phyloP scores from a whole-genome alignment of 2,888 invertebrate species.

The Orthonychiurus folsomi region DNA sequence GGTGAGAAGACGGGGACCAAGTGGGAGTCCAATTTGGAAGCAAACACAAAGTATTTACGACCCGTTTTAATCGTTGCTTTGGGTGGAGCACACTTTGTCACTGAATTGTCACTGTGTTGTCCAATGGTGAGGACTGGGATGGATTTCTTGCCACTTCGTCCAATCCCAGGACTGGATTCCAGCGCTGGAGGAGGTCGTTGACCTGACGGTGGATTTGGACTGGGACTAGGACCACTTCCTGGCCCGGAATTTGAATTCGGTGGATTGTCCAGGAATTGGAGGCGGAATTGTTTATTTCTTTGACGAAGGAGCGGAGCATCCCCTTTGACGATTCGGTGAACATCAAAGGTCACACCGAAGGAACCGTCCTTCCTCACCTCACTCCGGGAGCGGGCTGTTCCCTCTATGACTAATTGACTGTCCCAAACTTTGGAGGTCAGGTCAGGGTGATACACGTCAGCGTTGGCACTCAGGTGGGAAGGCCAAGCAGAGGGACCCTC shows the following conservation, averaged over 20 bases:
- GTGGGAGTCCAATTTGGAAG: constrained; percentile 38
- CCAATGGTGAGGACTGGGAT: neutral
- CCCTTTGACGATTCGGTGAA: constrained; percentile 38
- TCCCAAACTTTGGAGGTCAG: constrained; percentile 39
- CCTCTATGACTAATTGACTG: constrained; percentile 37
- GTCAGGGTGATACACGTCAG: constrained; percentile 28
- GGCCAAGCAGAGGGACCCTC: constrained; percentile 36
- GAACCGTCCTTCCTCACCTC: constrained; percentile 39
- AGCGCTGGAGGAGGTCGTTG: neutral
- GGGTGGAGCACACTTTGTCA: constrained; percentile 18
- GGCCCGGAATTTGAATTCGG: neutral
- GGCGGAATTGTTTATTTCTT: constrained; percentile 40
- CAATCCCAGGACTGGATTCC: neutral
- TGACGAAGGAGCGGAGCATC: constrained; percentile 36
- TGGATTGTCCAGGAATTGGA: constrained; percentile 41
- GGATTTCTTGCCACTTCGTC: neutral
- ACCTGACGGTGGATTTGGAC: neutral
- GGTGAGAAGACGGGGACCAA: constrained; percentile 40
- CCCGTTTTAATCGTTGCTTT: constrained; percentile 40
- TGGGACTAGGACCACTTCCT: neutral
- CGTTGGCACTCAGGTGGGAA: constrained; percentile 15
- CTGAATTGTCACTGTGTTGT: neutral
- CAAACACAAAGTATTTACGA: constrained; percentile 40
- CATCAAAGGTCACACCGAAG: constrained; percentile 40
- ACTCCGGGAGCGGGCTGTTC: constrained; percentile 38